phyloP scores from a whole-genome alignment of 1,140 invertebrate genomes.

The Aculops lycopersici region DNA sequence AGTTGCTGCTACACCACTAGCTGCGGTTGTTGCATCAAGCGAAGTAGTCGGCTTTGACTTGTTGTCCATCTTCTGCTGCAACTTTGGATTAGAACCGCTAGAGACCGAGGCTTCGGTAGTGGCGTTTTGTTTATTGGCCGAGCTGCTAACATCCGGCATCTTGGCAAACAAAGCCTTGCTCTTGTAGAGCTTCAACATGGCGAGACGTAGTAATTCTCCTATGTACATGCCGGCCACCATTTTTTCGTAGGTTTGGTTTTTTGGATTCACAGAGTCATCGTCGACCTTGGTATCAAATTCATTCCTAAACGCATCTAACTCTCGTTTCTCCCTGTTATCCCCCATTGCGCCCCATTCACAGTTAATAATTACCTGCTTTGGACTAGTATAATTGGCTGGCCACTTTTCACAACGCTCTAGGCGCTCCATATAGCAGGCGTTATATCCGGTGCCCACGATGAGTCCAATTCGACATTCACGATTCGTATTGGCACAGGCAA shows the following conservation, averaged over 20 bases:
- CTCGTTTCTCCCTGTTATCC: conserved; percentile 15
- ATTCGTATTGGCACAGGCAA: conserved; percentile 80
- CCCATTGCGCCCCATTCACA: conserved; percentile 19
- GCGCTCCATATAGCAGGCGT: conserved; percentile 86
- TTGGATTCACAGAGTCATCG: conserved; percentile 14
- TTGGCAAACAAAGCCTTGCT: conserved; percentile 39
- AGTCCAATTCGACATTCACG: conserved; percentile 52
- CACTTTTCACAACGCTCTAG: conserved; percentile 28
- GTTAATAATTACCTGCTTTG: conserved; percentile 16
- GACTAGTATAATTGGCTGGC: conserved; percentile 10
- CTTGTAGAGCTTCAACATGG: conserved; percentile 36
- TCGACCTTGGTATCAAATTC: conserved; percentile 16
- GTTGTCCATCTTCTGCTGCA: no score
- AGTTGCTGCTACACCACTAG: no score
- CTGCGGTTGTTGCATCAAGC: no score
- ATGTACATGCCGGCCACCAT: conserved; percentile 32
- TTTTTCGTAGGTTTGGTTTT: conserved; percentile 32
- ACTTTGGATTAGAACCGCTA: no score
- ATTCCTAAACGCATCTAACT: conserved; percentile 15
- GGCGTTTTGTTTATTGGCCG: no score
- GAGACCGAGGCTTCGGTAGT: no score
- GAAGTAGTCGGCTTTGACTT: no score
- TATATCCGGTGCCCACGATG: conserved; percentile 75
- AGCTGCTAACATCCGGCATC: no score
- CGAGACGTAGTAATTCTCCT: conserved; percentile 28